Evolutionary conservation across 2,113 vertebrate genomes (phyloP).

Genomic region (Dicentrarchus labrax): DNA sequence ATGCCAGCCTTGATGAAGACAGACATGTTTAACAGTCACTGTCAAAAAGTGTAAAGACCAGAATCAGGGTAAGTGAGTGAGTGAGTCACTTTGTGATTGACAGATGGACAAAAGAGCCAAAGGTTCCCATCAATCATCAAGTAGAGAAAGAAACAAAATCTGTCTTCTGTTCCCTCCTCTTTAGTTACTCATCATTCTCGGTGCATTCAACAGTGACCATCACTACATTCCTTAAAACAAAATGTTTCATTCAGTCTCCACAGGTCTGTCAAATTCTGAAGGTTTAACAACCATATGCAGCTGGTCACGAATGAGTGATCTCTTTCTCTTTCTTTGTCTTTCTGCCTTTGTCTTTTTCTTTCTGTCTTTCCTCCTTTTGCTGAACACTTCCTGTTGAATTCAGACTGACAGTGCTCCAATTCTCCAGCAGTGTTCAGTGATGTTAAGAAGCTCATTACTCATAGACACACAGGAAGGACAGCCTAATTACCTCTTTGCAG

Average conservation of each 20-base stretch:
- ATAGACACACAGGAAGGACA: constrained; percentile 15
- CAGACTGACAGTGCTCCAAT: neutral
- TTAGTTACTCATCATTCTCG: constrained; percentile 5
- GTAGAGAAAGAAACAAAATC: constrained; percentile 18
- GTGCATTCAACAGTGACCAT: neutral
- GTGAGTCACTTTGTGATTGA: constrained; percentile 55
- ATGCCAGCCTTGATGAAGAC: constrained; percentile 30
- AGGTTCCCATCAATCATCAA: constrained; percentile 39
- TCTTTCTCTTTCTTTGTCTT: neutral
- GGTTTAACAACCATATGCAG: neutral
- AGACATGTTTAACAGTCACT: constrained; percentile 29
- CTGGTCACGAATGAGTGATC: neutral
- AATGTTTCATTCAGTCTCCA: neutral
- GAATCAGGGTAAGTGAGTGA: constrained; percentile 17
- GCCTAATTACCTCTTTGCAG: constrained; percentile 46
- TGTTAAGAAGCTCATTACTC: constrained; percentile 40
- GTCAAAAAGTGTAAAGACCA: constrained; percentile 40
- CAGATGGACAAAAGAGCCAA: constrained; percentile 50
- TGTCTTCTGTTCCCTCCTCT: constrained; percentile 17
- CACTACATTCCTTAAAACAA: too few relatives aligned
- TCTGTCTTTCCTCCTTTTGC: neutral
- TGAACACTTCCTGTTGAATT: neutral
- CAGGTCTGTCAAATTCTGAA: neutral
- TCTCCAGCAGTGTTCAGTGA: constrained; percentile 30
- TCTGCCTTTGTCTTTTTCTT: neutral